A percentile compares a stretch with the other conserved stretches of the same genome.
Conservation (phyloP, 1,140 invertebrate species). For the Heliothis subflexa region DNA sequence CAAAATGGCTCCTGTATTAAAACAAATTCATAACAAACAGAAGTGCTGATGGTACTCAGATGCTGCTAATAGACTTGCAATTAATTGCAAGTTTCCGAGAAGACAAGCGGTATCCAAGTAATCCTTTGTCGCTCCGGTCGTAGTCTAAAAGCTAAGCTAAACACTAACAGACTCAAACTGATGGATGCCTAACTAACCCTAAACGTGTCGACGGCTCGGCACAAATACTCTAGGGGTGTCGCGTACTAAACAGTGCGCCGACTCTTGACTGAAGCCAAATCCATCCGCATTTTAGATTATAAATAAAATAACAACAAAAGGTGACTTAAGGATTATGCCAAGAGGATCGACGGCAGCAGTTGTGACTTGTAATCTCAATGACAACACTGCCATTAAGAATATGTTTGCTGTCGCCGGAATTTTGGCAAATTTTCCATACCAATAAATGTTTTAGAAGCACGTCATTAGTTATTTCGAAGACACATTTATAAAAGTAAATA, state of each 20-base stretch:
- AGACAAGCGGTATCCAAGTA: not conserved
- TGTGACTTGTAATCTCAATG: conserved; percentile 10
- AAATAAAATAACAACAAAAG: conserved; percentile 35
- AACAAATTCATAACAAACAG: too few relatives aligned
- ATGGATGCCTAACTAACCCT: conserved; percentile 32
- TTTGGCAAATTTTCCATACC: conserved; percentile 18
- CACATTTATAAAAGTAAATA: not conserved
- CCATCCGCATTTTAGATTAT: conserved; percentile 30
- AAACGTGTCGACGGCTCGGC: conserved; percentile 27
- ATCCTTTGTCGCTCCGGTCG: not conserved
- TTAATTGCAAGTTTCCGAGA: not conserved
- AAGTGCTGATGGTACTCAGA: not conserved
- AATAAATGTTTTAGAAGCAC: not conserved
- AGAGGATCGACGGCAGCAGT: conserved; percentile 10
- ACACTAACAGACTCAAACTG: conserved; percentile 16
- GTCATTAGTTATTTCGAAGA: too few relatives aligned
- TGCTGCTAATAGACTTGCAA: not conserved
- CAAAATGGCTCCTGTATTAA: too few relatives aligned
- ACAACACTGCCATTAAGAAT: conserved; percentile 10
- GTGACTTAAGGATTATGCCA: conserved; percentile 25
- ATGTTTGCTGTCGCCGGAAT: conserved; percentile 4
- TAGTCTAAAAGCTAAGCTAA: conserved; percentile 24
- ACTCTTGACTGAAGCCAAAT: conserved; percentile 6
- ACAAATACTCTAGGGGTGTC: conserved; percentile 33
- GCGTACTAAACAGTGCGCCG: not conserved